Conservation (phyloP, 2,888 invertebrate genomes). For the Erpobdella octoculata region DNA sequence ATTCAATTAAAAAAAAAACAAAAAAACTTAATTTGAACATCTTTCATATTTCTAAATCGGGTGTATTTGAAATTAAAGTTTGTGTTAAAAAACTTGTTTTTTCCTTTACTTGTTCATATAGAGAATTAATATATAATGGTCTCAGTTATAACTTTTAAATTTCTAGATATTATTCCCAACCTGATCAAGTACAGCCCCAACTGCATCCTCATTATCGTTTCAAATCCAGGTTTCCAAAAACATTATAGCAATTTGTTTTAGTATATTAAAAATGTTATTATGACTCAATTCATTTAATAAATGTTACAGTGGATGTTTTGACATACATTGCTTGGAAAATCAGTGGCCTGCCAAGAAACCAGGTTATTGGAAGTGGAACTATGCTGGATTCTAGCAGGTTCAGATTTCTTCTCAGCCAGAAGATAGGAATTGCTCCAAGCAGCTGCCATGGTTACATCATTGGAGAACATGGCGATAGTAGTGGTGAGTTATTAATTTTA, state of each 20-base stretch:
- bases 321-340: conserved; percentile 91
- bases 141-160: conserved; percentile 8
- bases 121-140: neutral
- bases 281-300: no score
- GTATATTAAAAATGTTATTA: no score
- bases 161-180: conserved; percentile 66
- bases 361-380: conserved; percentile 83
- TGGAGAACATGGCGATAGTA: conserved; percentile 86
- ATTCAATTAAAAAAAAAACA: no score
- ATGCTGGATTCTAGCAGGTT: conserved; percentile 86
- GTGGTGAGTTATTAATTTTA: conserved; percentile 64
- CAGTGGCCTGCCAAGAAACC: conserved; percentile 76
- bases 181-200: conserved; percentile 76
- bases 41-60: no score
- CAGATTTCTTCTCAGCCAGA: conserved; percentile 76
- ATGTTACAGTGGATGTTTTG: conserved; percentile 72
- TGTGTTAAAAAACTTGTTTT: no score
- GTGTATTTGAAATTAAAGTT: no score
- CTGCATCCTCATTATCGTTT: conserved; percentile 74
- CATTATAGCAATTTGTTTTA: neutral
- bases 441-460: conserved; percentile 87
- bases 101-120: no score
- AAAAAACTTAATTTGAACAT: no score
- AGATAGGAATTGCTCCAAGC: conserved; percentile 69
- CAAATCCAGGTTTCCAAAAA: conserved; percentile 63